Evolutionary conservation across 1,140 invertebrate genomes (phyloP).

Genomic region (Coelopa frigida): DNA sequence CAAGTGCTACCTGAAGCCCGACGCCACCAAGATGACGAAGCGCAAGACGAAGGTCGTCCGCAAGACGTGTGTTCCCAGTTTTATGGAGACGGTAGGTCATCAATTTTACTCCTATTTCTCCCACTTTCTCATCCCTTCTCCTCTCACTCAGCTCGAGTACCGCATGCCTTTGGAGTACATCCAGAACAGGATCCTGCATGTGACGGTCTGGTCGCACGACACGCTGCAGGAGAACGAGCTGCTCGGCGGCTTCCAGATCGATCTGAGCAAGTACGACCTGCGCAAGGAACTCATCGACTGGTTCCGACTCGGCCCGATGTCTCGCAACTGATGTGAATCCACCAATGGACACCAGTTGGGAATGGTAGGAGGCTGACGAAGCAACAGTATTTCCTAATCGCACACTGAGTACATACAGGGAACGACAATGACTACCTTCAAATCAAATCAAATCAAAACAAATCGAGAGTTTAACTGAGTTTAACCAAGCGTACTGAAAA

Average conservation of each 20-base stretch:
- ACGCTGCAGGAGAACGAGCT: conserved; percentile 93
- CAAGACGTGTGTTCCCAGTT: conserved; percentile 88
- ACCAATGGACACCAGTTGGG: not conserved
- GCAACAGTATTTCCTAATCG: conserved; percentile 8
- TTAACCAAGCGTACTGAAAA: no score
- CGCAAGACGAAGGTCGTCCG: conserved; percentile 90
- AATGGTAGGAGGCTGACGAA: not conserved
- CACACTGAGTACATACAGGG: conserved; percentile 2
- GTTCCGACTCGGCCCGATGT: conserved; percentile 61
- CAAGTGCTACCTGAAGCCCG: conserved; percentile 85
- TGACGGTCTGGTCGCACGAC: conserved; percentile 93
- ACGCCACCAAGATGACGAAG: conserved; percentile 83
- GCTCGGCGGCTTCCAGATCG: conserved; percentile 79
- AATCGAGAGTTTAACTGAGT: no score
- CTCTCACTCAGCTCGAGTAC: conserved; percentile 70
- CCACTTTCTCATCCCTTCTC: not conserved
- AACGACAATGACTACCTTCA: no score
- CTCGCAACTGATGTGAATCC: conserved; percentile 35
- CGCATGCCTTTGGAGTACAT: conserved; percentile 77
- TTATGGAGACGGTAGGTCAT: conserved; percentile 90
- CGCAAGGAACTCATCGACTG: conserved; percentile 70
- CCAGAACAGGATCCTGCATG: conserved; percentile 67
- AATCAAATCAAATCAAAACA: no score
- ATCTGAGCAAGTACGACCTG: conserved; percentile 62
- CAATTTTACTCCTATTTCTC: not conserved